Conservation (phyloP, 1,140 invertebrate species). For the Philotrypesis tridentata region DNA sequence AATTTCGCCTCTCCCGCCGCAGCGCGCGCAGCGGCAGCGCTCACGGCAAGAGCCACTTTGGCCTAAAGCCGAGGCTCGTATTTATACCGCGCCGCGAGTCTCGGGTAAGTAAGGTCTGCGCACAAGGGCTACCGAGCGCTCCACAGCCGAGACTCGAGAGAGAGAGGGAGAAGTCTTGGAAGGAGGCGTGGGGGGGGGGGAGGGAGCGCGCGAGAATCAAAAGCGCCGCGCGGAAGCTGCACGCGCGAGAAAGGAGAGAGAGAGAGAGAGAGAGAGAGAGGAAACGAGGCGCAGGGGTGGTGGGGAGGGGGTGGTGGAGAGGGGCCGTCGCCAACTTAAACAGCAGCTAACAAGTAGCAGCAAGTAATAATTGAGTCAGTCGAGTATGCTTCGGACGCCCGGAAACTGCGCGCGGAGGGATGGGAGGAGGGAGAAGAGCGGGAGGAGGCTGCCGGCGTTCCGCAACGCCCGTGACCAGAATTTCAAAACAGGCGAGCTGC, state of each 20-base stretch:
- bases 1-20: neutral
- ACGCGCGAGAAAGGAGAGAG: too few relatives aligned
- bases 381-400: slow-evolving; percentile 54
- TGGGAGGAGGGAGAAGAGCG: slow-evolving; percentile 48
- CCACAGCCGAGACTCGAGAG: neutral
- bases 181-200: too few relatives aligned
- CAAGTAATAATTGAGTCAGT: slow-evolving; percentile 66
- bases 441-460: slow-evolving; percentile 29
- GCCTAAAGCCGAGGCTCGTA: neutral
- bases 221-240: neutral
- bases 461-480: slow-evolving; percentile 57
- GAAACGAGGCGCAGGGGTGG: too few relatives aligned
- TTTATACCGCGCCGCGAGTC: neutral
- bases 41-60: neutral
- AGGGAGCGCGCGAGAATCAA: slow-evolving; percentile 9
- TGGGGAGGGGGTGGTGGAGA: too few relatives aligned
- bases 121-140: neutral
- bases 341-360: slow-evolving; percentile 62
- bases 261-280: too few relatives aligned
- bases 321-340: slow-evolving; percentile 60
- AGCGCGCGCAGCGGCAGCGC: too few relatives aligned
- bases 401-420: neutral
- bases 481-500: slow-evolving; percentile 56
- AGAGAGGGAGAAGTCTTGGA: neutral
- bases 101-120: neutral